Evolutionary conservation across 2,113 vertebrate species (phyloP), one percentile per base, ranked within the genome.

Genomic region (Progne subis): DNA sequence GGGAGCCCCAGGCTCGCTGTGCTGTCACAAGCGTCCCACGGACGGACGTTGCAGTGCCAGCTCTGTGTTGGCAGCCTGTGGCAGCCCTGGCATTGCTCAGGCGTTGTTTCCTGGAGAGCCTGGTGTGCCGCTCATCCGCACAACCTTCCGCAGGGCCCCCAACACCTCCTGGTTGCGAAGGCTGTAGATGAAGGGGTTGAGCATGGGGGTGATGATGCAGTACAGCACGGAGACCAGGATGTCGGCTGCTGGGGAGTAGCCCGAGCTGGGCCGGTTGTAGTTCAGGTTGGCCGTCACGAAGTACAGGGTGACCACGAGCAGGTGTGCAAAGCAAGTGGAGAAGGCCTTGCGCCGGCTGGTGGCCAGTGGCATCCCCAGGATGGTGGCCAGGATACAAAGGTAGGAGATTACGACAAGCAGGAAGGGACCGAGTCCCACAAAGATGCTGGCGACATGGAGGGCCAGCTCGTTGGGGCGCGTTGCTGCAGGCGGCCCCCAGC

Each of bases 151-250:
- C 61, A 97, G 85, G 41, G 96, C 92, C 2, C 24, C 28, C 41
- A 9, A 12, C 3, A 95, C 89, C 34, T 86, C 87, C 64, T 31
- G 77, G 89, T 83, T 96, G 71, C 50, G 64, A 8, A 92, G 52
- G 79, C 96, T 96, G 84, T 96, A 97, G 81, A 88, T 91, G 47
- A 92, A 49, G 7, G 94, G 95, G 86, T 92, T 97, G 65, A 97
- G 28, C 91, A 82, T 64, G 17, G 96, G 95, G 1, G 29, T 75
- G 75, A 93, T 0, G 1, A 95, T 41, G 46, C 95, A 95, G 68
- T 64, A 96, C 11, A 93, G 5, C 0, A 3, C 1, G 0, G 95
- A 96, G 20, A 95, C 18, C 87, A 95, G 25, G 0, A 34, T n/a
- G 56, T 86, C 24, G 0, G 82, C 39, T 4, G 10, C 87, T 0